phyloP scores from a whole-genome alignment of 2,797 vertebrate species.

The Acridotheres tristis region DNA sequence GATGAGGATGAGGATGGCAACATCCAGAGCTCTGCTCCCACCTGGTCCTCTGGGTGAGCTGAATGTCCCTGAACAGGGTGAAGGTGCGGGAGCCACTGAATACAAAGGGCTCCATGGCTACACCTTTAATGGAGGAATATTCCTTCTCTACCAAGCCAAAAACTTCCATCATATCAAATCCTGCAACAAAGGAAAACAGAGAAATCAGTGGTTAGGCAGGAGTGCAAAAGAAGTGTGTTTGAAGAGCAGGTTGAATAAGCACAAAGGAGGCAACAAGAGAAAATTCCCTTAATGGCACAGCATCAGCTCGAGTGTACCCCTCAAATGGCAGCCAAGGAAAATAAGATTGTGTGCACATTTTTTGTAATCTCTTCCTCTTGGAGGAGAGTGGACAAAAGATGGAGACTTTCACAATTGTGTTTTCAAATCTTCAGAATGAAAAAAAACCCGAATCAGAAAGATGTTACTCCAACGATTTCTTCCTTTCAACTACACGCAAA shows the following conservation, averaged over 20 bases:
- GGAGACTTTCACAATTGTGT: background rate
- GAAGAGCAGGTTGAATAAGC: background rate
- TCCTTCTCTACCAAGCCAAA: slow-evolving; percentile 87
- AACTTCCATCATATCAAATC: slow-evolving; percentile 92
- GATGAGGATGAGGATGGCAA: background rate
- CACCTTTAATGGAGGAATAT: slow-evolving; percentile 86
- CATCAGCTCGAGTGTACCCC: background rate
- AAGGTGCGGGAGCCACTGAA: slow-evolving; percentile 83
- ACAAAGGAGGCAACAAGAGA: background rate
- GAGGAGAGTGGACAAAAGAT: background rate
- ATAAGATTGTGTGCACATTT: background rate
- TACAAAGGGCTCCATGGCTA: slow-evolving; percentile 86
- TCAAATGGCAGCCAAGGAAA: background rate
- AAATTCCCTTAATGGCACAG: background rate
- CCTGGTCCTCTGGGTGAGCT: slow-evolving; percentile 89
- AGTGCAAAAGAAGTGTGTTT: background rate
- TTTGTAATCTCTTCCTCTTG: background rate
- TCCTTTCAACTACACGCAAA: background rate
- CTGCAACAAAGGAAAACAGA: slow-evolving; percentile 60
- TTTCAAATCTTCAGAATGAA: background rate
- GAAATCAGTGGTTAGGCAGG: background rate
- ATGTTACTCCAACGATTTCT: background rate
- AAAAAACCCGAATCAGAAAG: background rate
- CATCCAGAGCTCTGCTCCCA: slow-evolving; percentile 17
- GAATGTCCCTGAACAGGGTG: slow-evolving; percentile 85